Conservation (phyloP, 2,113 vertebrate species). For the Shinisaurus crocodilurus region DNA sequence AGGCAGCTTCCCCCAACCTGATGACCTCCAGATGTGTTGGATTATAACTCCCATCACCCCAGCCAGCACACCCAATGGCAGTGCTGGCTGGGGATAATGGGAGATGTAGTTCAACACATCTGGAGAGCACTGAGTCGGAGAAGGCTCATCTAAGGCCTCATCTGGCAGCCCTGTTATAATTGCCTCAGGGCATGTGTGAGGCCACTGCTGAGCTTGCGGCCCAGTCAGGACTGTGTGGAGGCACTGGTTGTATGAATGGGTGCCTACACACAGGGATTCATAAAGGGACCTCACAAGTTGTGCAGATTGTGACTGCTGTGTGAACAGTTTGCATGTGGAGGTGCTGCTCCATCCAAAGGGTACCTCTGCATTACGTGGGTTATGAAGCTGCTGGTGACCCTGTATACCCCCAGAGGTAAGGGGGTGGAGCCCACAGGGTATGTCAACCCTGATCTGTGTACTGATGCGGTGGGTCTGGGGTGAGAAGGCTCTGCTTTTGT, state of each 20-base stretch:
- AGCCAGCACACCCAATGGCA: no score
- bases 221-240: no score
- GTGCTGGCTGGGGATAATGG: no score
- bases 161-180: neutral
- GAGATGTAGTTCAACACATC: no score
- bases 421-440: slow-evolving; percentile 39
- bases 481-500: neutral
- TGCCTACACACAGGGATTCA: neutral
- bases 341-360: neutral
- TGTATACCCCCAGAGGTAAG: slow-evolving; percentile 47
- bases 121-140: no score
- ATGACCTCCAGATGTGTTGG: no score
- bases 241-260: no score
- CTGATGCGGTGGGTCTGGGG: neutral
- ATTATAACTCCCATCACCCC: no score
- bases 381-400: neutral
- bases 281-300: neutral
- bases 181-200: neutral
- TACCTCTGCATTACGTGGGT: neutral
- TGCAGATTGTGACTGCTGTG: neutral
- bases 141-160: no score
- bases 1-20: no score
- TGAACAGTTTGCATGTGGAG: neutral
- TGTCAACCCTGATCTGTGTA: neutral
- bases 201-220: neutral